Evolutionary conservation across 1,140 invertebrate species (phyloP), one percentile per base, ranked within the genome.

Genomic region (Marisa cornuarietis): DNA sequence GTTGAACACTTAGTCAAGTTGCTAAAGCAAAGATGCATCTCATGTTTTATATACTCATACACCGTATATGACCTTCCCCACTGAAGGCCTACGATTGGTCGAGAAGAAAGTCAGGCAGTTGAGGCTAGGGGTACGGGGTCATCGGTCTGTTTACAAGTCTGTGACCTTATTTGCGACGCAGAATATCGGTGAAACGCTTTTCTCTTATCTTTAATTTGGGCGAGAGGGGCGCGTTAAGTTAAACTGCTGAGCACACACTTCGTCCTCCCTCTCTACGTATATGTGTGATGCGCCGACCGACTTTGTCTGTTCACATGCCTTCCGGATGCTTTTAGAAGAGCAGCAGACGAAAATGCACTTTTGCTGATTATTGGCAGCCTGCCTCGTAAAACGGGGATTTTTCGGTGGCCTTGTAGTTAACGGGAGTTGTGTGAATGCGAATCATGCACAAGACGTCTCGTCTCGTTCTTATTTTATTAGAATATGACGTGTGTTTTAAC

Each of bases 81-180:
- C 24, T 9, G 52, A 14, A 42, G 63, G 20, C 26, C 31, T 52
- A 62, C 66, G 63, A 77, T 77, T 77, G 76, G 76, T n/a, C 14
- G 76, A 68, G 58, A 77, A 77, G 22, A 77, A 77, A 77, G 76
- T 77, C 76, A 42, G 76, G 49, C 73, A 62, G 73, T 73, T 20
- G 31, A 42, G 14, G 74, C 3, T 13, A 16, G 42, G 58, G 74
- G 61, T 76, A 22, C 2, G 26, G 13, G 13, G 51, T 13, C 63
- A 42, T 26, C 63, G 54, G 11, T 58, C 54, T 58, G 54, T 58
- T 58, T 58, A 58, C 54, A 58, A 14, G 54, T 18, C 54, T 58
- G 11, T 58, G 8, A 11, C 54, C 54, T 58, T 58, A 58, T 58
- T 58, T 58, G 8, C 54, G 54, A 66, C 76, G 49, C 26, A 42